phyloP scores from a whole-genome alignment of 2,888 invertebrate species.

The Junonia oenone region DNA sequence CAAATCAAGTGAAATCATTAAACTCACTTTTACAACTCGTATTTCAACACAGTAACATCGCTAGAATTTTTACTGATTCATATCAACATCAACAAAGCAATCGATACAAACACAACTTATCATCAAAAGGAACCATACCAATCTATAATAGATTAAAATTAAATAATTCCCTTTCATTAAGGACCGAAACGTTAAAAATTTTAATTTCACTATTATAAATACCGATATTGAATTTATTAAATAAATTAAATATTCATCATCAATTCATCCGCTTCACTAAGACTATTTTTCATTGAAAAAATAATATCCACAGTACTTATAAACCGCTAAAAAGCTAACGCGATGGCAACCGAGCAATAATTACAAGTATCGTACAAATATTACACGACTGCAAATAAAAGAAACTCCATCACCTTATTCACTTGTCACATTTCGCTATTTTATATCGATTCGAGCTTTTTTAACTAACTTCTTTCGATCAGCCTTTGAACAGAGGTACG shows the following conservation, averaged over 20 bases:
- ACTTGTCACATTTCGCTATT: background rate
- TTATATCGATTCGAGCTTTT: constrained; percentile 8
- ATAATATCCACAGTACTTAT: constrained; percentile 1
- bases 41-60: constrained; percentile 11
- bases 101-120: background rate
- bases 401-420: constrained; percentile 4
- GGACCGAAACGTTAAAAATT: constrained; percentile 1
- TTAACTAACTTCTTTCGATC: constrained; percentile 1
- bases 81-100: constrained; percentile 17
- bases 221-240: constrained; percentile 5
- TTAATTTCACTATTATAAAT: constrained; percentile 8
- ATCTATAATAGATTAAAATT: background rate
- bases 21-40: background rate
- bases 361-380: constrained; percentile 5
- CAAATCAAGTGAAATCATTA: background rate
- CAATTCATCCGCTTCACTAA: constrained; percentile 3
- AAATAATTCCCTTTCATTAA: background rate
- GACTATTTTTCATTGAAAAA: constrained; percentile 10
- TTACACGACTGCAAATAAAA: constrained; percentile 6
- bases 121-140: constrained; percentile 2
- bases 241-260: constrained; percentile 1
- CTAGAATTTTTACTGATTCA: constrained; percentile 14
- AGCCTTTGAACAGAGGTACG: constrained; percentile 2
- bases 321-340: constrained; percentile 7
- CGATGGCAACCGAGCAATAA: constrained; percentile 4